A percentile compares a stretch with the other conserved stretches of the same genome.
Evolutionary conservation across 1,140 invertebrate genomes (phyloP).

Genomic region (Drosophila varians): DNA sequence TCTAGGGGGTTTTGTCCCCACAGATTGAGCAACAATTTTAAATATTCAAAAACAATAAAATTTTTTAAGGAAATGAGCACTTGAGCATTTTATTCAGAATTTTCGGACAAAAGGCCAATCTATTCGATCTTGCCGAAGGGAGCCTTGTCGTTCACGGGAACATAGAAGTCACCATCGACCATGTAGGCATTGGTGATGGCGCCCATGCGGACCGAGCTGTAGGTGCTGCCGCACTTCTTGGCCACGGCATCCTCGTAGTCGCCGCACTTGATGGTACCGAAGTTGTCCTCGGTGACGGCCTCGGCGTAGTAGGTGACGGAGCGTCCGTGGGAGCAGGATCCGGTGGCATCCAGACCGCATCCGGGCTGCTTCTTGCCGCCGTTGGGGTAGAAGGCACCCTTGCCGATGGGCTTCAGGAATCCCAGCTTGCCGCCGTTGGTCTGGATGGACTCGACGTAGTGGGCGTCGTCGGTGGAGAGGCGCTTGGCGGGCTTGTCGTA

Average conservation of each 20-base stretch:
- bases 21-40: no score
- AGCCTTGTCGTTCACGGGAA: slow-evolving; percentile 63
- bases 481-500: slow-evolving; percentile 60
- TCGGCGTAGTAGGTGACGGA: slow-evolving; percentile 86
- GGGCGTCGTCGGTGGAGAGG: slow-evolving; percentile 82
- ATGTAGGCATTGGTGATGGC: slow-evolving; percentile 77
- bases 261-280: slow-evolving; percentile 55
- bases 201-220: slow-evolving; percentile 78
- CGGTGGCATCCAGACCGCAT: slow-evolving; percentile 82
- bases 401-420: slow-evolving; percentile 83
- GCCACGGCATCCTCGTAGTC: slow-evolving; percentile 57
- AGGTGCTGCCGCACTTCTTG: slow-evolving; percentile 57
- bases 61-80: not conserved
- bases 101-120: not conserved
- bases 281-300: slow-evolving; percentile 57
- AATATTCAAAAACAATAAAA: not conserved
- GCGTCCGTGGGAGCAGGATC: slow-evolving; percentile 83
- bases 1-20: no score
- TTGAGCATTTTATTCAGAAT: slow-evolving; percentile 11
- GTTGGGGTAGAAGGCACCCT: slow-evolving; percentile 85
- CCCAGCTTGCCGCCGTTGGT: slow-evolving; percentile 85
- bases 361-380: slow-evolving; percentile 85
- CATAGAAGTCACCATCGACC: slow-evolving; percentile 73
- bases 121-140: slow-evolving; percentile 83
- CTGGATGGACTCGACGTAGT: slow-evolving; percentile 84